phyloP scores from a whole-genome alignment of 1,140 invertebrate genomes.

The Diabrotica undecimpunctata region DNA sequence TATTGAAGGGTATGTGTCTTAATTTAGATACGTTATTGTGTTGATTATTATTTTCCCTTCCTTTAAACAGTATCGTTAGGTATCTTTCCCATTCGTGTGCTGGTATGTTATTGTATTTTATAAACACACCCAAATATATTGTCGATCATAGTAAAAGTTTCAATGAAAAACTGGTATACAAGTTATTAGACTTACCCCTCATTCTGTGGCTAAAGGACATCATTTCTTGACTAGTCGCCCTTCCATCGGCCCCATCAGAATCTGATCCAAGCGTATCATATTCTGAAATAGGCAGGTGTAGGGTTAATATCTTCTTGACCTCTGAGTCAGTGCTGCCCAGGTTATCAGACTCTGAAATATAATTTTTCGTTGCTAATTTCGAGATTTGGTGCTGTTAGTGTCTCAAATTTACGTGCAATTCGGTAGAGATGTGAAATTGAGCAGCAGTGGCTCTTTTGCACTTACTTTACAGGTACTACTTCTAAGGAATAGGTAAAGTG shows the following conservation, averaged over 20 bases:
- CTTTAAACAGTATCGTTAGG: no score
- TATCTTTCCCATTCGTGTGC: no score
- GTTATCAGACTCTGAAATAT: constrained; percentile 78
- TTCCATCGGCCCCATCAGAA: constrained; percentile 62
- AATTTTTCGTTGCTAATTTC: constrained; percentile 21
- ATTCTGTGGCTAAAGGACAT: constrained; percentile 59
- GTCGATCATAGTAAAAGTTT: no score
- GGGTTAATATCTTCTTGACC: constrained; percentile 83
- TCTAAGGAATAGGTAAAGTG: no score
- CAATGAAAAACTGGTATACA: no score
- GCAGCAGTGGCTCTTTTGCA: constrained; percentile 36
- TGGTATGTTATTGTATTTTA: no score
- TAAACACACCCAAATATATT: no score
- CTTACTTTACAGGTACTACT: not conserved
- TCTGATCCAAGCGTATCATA: constrained; percentile 75
- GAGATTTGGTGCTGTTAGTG: no score
- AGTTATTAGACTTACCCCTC: constrained; percentile 47
- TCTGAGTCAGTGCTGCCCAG: constrained; percentile 81
- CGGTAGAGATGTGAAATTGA: constrained; percentile 15
- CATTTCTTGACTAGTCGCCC: constrained; percentile 53
- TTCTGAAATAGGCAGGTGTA: constrained; percentile 84
- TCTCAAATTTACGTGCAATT: not conserved
- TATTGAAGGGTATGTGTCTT: no score
- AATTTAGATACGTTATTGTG: no score
- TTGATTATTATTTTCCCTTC: no score